phyloP scores from a whole-genome alignment of 2,888 invertebrate species.

The Pterostichus madidus region DNA sequence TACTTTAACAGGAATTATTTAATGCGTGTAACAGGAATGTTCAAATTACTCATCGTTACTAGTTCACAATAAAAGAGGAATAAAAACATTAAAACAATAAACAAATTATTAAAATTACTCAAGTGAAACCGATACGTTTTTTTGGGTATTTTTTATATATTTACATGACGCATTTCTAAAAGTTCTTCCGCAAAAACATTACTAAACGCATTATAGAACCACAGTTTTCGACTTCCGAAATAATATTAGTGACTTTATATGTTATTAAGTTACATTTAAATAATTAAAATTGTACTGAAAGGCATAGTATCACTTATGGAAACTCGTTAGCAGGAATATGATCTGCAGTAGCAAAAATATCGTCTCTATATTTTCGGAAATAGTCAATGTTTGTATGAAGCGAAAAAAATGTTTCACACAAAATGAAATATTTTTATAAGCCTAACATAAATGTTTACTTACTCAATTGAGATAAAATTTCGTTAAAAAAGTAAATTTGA shows the following conservation, averaged over 20 bases:
- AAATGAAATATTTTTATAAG: conserved; percentile 21
- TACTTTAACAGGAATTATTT: too few relatives aligned
- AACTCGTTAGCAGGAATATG: too few relatives aligned
- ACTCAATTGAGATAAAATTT: conserved; percentile 11
- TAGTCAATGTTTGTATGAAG: background rate
- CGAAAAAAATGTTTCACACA: background rate
- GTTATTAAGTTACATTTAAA: too few relatives aligned
- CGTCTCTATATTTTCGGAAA: background rate
- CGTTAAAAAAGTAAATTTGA: conserved; percentile 22
- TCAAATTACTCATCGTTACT: conserved; percentile 32
- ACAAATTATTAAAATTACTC: conserved; percentile 42
- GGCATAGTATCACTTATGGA: too few relatives aligned
- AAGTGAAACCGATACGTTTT: conserved; percentile 23
- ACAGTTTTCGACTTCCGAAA: too few relatives aligned
- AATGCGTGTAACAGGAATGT: conserved; percentile 1
- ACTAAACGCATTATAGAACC: too few relatives aligned
- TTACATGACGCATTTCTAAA: background rate
- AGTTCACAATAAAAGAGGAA: conserved; percentile 1
- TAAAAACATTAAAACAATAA: conserved; percentile 36
- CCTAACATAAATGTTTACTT: conserved; percentile 10
- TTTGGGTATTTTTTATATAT: background rate
- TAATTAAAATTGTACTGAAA: too few relatives aligned
- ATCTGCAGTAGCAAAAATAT: too few relatives aligned
- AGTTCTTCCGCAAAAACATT: background rate
- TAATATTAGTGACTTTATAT: too few relatives aligned